phyloP scores from a whole-genome alignment of 92 coral and sea anemone species.

The Zoanthus solanderi region DNA sequence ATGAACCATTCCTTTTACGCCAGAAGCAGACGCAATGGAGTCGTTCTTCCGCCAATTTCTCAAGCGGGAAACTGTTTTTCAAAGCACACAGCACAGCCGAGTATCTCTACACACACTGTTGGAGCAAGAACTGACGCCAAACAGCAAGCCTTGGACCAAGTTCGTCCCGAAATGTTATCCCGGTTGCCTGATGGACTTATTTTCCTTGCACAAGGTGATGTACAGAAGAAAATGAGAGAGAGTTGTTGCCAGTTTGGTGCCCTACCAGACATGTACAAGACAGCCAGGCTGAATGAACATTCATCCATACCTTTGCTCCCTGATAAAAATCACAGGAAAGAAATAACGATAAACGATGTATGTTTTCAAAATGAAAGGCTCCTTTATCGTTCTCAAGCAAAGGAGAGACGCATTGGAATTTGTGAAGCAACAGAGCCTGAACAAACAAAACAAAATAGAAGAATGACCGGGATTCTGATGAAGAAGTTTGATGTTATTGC shows the following conservation, averaged over 20 bases:
- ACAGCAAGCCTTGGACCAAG: not conserved
- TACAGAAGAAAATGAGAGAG: not conserved
- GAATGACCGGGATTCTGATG: constrained; percentile 1
- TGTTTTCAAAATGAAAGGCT: not conserved
- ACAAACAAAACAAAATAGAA: not conserved
- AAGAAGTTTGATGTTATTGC: not conserved
- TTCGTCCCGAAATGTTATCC: not conserved
- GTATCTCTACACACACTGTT: not conserved
- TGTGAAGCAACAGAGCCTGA: constrained; percentile 16
- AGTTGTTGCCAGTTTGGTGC: not conserved
- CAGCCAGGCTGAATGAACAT: not conserved
- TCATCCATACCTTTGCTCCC: not conserved
- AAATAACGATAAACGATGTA: not conserved
- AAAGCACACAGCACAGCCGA: not conserved
- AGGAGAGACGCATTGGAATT: constrained; percentile 10
- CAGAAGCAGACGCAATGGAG: not conserved
- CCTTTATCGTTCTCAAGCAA: not conserved
- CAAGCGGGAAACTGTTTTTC: not conserved
- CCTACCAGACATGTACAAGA: not conserved
- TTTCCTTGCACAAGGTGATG: not conserved
- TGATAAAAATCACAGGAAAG: not conserved
- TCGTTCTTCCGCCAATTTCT: constrained; percentile 3
- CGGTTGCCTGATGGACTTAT: not conserved
- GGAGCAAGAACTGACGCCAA: not conserved
- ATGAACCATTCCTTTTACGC: not conserved